Percentiles rank a stretch among this genome's conserved stretches.
Evolutionary conservation across 2,888 invertebrate species (phyloP).

Genomic region (Patella caerulea): DNA sequence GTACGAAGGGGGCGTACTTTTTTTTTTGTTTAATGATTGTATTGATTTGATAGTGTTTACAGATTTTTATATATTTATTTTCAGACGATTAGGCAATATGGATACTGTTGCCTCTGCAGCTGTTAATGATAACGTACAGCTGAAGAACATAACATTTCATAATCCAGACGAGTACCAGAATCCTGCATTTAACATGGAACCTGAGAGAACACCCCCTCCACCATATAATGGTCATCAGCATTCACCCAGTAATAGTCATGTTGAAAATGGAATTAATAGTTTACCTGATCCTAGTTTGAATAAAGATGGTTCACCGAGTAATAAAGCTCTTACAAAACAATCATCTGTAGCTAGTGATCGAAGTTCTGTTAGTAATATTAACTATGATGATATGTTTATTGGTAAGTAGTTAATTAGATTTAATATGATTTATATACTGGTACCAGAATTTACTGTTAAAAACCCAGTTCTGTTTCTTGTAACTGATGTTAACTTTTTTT

Average conservation of each 20-base stretch:
- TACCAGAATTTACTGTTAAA: no score
- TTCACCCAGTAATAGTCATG: neutral
- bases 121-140: neutral
- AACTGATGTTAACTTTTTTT: no score
- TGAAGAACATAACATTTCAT: slow-evolving; percentile 5
- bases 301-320: neutral
- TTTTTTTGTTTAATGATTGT: no score
- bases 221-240: neutral
- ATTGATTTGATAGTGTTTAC: no score
- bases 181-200: neutral
- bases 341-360: slow-evolving; percentile 45
- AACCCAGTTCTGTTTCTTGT: no score
- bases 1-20: no score
- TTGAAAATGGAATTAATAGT: neutral
- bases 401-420: slow-evolving; percentile 32
- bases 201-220: neutral
- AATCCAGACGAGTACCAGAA: neutral
- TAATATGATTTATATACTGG: neutral
- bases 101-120: neutral
- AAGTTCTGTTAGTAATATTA: slow-evolving; percentile 48
- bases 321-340: neutral
- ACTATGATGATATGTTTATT: slow-evolving; percentile 51
- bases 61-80: neutral
- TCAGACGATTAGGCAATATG: neutral
- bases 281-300: neutral